Conservation (phyloP, 1,140 invertebrate species). For the Drosophila repleta region DNA sequence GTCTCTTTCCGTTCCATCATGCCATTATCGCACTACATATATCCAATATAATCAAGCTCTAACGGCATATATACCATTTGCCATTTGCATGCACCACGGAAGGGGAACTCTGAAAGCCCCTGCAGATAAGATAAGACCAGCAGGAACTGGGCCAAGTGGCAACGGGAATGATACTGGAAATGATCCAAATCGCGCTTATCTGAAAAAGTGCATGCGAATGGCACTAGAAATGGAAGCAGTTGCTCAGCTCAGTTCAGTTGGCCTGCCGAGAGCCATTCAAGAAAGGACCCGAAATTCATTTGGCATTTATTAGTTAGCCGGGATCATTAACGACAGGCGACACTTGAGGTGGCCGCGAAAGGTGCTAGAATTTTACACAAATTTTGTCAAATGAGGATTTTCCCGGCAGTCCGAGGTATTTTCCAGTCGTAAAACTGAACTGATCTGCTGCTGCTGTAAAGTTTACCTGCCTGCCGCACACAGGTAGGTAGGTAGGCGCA, state of each 20-base stretch:
- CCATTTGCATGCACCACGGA: slow-evolving; percentile 44
- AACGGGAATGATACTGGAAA: slow-evolving; percentile 8
- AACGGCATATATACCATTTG: slow-evolving; percentile 6
- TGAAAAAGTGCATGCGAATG: slow-evolving; percentile 9
- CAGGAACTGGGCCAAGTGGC: slow-evolving; percentile 25
- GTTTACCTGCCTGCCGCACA: slow-evolving; percentile 62
- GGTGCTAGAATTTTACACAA: slow-evolving; percentile 38
- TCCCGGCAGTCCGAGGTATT: slow-evolving; percentile 17
- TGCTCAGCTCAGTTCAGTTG: too few species aligned
- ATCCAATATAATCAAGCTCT: slow-evolving; percentile 34
- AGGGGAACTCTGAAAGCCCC: neutral
- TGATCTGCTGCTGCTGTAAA: neutral
- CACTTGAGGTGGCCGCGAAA: slow-evolving; percentile 38
- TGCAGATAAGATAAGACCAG: slow-evolving; percentile 38
- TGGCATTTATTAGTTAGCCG: slow-evolving; percentile 20
- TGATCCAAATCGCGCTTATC: slow-evolving; percentile 33
- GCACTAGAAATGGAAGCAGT: neutral
- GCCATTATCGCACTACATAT: slow-evolving; percentile 32
- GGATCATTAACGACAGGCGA: slow-evolving; percentile 36
- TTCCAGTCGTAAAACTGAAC: slow-evolving; percentile 32
- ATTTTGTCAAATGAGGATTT: slow-evolving; percentile 2
- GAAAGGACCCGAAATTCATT: slow-evolving; percentile 25
- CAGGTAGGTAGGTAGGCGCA: slow-evolving; percentile 60
- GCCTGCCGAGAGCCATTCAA: neutral
- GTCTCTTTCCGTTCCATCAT: neutral